phyloP scores from a whole-genome alignment of 2,113 vertebrate species.

The Canis aureus region DNA sequence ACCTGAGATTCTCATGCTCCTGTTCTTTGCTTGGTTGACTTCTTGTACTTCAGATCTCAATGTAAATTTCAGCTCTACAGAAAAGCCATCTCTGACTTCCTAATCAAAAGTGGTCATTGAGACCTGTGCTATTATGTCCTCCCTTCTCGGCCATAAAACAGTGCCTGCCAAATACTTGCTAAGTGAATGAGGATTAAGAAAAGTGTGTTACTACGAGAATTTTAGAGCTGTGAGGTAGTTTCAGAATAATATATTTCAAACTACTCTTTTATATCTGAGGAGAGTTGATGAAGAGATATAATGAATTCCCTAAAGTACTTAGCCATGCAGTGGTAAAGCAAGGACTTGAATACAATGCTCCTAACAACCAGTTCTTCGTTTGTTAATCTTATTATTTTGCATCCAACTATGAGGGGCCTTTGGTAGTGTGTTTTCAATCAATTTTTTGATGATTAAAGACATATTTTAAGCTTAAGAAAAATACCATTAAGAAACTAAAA shows the following conservation, averaged over 20 bases:
- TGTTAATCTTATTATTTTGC: background rate
- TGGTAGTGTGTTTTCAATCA: background rate
- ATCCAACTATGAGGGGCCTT: background rate
- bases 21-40: background rate
- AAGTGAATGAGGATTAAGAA: slow-evolving; percentile 10
- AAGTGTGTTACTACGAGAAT: background rate
- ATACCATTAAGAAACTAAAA: background rate
- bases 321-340: background rate
- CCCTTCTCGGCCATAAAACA: background rate
- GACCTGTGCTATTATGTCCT: background rate
- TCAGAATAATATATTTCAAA: background rate
- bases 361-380: background rate
- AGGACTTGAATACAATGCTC: background rate
- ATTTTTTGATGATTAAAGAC: background rate
- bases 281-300: background rate
- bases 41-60: background rate
- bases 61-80: background rate
- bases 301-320: background rate
- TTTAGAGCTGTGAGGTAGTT: background rate
- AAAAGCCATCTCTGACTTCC: background rate
- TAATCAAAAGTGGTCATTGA: background rate
- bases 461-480: background rate
- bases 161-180: background rate
- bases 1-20: background rate
- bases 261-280: background rate